Percentiles rank a stretch among this genome's conserved stretches.
These are phyloP conservation scores for Palythoa grandis DNA, from an alignment of 92 coral and sea anemone genomes.

Conservation along the genomic window DNA sequence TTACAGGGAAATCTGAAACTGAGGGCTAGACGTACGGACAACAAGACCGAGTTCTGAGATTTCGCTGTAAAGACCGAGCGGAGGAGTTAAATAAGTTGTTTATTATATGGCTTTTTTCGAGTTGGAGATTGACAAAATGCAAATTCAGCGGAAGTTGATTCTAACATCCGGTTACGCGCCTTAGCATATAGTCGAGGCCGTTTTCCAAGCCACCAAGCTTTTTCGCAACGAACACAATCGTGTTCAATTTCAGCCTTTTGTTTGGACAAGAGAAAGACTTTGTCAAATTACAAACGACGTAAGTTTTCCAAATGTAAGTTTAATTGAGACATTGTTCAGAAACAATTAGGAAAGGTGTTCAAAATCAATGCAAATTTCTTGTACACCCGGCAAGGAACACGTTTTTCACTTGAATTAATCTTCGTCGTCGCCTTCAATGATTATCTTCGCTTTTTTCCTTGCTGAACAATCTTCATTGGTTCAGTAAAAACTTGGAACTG, in stretches of 20 bases:
- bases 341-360: not conserved
- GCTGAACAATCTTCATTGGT: conserved; percentile 48
- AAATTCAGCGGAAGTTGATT: not conserved
- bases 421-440: conserved; percentile 48
- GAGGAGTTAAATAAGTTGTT: too few relatives aligned
- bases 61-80: too few relatives aligned
- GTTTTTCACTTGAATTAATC: too few relatives aligned
- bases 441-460: conserved; percentile 40
- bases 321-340: not conserved
- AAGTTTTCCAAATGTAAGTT: too few relatives aligned
- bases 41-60: too few relatives aligned
- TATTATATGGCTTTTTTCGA: too few relatives aligned
- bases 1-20: too few relatives aligned
- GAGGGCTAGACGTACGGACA: too few relatives aligned
- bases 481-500: conserved; percentile 61
- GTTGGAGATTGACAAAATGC: too few relatives aligned
- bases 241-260: not conserved
- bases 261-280: not conserved
- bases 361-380: not conserved
- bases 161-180: not conserved
- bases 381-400: not conserved
- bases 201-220: too few relatives aligned
- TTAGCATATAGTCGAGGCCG: not conserved
- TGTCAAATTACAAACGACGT: not conserved
- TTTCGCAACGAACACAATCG: not conserved